These are phyloP conservation scores for Clarias pachynema DNA, from an alignment of 2,797 vertebrate genomes.

Conservation along the genomic window DNA sequence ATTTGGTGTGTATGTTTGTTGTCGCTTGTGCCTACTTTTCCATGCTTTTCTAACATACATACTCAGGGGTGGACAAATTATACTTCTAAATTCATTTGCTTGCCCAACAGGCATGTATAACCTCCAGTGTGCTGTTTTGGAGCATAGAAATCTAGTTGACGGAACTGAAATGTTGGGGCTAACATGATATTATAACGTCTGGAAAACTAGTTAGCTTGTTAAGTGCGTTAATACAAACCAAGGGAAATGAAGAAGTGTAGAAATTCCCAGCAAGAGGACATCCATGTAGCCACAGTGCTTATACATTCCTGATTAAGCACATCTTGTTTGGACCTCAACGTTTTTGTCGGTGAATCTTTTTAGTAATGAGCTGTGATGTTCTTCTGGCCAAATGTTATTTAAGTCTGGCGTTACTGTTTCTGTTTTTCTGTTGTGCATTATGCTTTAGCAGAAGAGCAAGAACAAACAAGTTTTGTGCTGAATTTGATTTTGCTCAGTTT, in stretches of 20 bases:
- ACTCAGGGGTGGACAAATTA: slow-evolving; percentile 9
- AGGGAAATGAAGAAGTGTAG: not conserved
- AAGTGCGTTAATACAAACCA: not conserved
- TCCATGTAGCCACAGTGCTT: not conserved
- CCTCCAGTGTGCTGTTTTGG: not conserved
- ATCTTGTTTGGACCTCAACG: not conserved
- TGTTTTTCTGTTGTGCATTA: not conserved
- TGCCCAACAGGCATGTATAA: not conserved
- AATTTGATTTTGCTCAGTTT: not conserved
- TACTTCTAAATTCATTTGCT: not conserved
- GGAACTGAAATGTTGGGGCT: not conserved
- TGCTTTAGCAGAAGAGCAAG: not conserved
- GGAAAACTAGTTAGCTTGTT: not conserved
- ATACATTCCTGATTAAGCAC: not conserved
- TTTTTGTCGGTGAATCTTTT: not conserved
- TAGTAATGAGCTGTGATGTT: not conserved
- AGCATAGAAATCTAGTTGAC: not conserved
- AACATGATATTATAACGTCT: not conserved
- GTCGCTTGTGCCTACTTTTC: not conserved
- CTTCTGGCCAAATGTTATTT: not conserved
- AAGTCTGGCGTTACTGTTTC: not conserved
- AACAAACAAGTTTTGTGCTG: not conserved
- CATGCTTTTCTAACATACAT: not conserved
- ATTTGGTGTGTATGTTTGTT: not conserved
- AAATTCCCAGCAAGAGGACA: not conserved